These are phyloP conservation scores for Dinoponera quadriceps DNA, from an alignment of 1,140 invertebrate species.

Conservation along the genomic window DNA sequence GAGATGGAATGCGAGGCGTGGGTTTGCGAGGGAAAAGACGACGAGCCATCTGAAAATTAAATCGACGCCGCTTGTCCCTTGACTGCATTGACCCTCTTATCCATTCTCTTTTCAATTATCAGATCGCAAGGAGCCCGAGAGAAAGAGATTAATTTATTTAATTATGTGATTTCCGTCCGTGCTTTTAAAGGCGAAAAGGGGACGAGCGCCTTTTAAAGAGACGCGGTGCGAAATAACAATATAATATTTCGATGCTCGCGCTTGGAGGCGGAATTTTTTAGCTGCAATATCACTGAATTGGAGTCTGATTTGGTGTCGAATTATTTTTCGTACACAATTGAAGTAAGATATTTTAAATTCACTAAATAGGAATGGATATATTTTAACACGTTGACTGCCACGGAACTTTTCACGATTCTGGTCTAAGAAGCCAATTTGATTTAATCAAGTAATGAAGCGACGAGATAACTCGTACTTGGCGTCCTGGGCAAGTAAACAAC, in stretches of 20 bases:
- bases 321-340: conserved; percentile 2
- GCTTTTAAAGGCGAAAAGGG: not conserved
- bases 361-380: no score
- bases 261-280: no score
- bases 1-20: not conserved
- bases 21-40: not conserved
- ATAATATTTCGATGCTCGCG: no score
- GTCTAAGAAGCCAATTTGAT: no score
- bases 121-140: not conserved
- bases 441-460: no score
- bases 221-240: no score
- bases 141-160: not conserved
- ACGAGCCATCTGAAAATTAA: conserved; percentile 15
- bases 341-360: not conserved
- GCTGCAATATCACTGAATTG: no score
- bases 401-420: no score
- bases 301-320: not conserved
- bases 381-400: no score
- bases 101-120: not conserved
- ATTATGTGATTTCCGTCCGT: not conserved
- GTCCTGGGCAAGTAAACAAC: no score
- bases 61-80: not conserved
- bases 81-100: not conserved
- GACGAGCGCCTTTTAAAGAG: not conserved
- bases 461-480: no score